A percentile compares a stretch with the other conserved stretches of the same genome.
Evolutionary conservation across 2,113 vertebrate genomes (phyloP).

Genomic region (Anolis carolinensis): DNA sequence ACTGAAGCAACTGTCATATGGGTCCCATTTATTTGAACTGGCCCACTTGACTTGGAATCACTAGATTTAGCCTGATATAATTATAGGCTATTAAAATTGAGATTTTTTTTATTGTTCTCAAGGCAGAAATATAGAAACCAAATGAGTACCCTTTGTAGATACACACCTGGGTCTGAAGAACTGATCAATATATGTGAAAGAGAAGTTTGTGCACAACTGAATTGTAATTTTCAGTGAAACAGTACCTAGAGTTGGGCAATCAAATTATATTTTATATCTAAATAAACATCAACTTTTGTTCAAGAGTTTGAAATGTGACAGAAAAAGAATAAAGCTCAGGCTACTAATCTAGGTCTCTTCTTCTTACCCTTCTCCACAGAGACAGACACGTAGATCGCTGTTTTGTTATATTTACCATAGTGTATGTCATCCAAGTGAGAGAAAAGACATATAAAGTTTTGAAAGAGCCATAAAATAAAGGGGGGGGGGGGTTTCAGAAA

Average conservation of each 20-base stretch:
- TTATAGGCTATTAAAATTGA: too few species aligned
- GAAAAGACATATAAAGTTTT: conserved; percentile 32
- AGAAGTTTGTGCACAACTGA: neutral
- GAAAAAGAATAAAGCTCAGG: neutral
- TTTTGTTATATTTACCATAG: neutral
- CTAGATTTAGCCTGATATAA: too few species aligned
- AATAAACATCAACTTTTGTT: neutral
- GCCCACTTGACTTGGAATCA: too few species aligned
- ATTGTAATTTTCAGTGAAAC: neutral
- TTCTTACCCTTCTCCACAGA: too few species aligned
- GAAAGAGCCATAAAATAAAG: too few species aligned
- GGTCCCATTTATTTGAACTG: too few species aligned
- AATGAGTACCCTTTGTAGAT: too few species aligned
- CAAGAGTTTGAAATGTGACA: neutral
- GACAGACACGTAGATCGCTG: neutral
- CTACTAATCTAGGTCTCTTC: neutral
- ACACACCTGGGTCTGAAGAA: neutral
- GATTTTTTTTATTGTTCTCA: too few species aligned
- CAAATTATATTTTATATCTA: neutral
- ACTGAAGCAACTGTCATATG: too few species aligned
- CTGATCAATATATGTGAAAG: too few species aligned
- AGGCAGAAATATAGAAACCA: too few species aligned
- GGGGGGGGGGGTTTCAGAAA: too few species aligned
- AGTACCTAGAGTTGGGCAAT: neutral
- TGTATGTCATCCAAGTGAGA: conserved; percentile 51